Evolutionary conservation across 2,888 invertebrate genomes (phyloP), one percentile per base, ranked within the genome.

Genomic region (Pheosia tremula): DNA sequence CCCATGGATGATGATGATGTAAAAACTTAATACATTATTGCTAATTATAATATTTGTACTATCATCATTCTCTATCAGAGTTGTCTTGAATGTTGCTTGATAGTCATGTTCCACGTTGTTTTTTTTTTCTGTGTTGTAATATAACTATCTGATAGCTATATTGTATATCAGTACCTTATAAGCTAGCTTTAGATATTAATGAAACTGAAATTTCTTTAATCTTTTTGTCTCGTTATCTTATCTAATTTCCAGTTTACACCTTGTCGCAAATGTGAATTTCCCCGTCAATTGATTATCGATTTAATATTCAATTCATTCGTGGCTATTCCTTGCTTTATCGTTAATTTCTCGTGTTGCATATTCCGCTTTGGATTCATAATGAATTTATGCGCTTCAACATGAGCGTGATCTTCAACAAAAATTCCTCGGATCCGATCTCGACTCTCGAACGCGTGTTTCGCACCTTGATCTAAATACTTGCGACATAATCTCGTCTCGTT

Each of bases 391-490:
- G 84, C 79, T 79, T 79, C 80, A 75, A 78, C 76, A 79, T 80
- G 80, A 85, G 87, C 87, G 88, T 88, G 87, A 87, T 91, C 88
- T 87, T 88, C 87, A 83, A 86, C 86, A 86, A 89, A 90, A 90
- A 92, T 88, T 87, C 89, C 88, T 84, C 87, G 82, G 86, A 86
- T 86, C 87, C 86, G 85, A 87, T 90, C 89, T 89, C 89, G 83
- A 86, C 88, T 90, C 89, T 88, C 88, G 89, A 88, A 85, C 89
- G 89, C 90, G 88, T 87, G 89, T 89, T 90, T 91, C 88, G 88
- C 92, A 92, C 93, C 93, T 93, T 93, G 93, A 93, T 93, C 93
- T 93, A 92, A 93, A 93, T 93, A 91, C 90, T 89, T 90, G 87
- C 87, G 90, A 92, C 90, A 92, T 91, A 90, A 91, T 93, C 87